Evolutionary conservation across 2,113 vertebrate species (phyloP), one percentile per base, ranked within the genome.

Genomic region (Pandion haliaetus): DNA sequence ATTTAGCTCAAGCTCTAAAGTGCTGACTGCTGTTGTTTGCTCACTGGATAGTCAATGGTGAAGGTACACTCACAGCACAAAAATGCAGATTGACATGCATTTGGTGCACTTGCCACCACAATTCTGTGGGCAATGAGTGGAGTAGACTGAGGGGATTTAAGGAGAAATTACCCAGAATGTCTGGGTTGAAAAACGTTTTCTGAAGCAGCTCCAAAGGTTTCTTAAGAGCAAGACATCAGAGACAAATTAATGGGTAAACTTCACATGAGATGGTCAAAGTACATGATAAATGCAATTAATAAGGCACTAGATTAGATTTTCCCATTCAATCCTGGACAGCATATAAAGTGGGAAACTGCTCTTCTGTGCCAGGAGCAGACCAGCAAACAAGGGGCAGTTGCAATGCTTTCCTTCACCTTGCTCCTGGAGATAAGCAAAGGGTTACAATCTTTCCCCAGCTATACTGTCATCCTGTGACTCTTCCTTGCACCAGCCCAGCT

Each of bases 231-330:
- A 82, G 16, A 15, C 47, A 90, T 61, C 74, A 83, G 82, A 85
- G 36, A 77, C 59, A 93, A 88, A 73, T 93, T 65, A 83, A 80
- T 32, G 62, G 36, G 23, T 18, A 44, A 57, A 24, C 19, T 83
- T 62, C 59, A 74, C 0, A 4, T 88, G 42, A 93, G 52, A 78
- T 61, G 28, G 70, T 82, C 79, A 65, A 95, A 87, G 85, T n/a
- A 84, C 54, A 69, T 6, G 36, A 92, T 42, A 92, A 93, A 95
- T 86, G 74, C 59, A 93, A 91, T 96, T 96, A 90, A 88, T 93
- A 85, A 62, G 16, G 17, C n/a, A 32, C 42, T 45, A 62, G 63
- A 92, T 96, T 85, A 29, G 44, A 67, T 93, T 82, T 88, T 73
- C 36, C 58, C 82, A 71, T 88, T 83, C 88, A 86, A 32, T 73